phyloP scores from a whole-genome alignment of 1,140 invertebrate genomes.

The Centruroides sculpturatus region DNA sequence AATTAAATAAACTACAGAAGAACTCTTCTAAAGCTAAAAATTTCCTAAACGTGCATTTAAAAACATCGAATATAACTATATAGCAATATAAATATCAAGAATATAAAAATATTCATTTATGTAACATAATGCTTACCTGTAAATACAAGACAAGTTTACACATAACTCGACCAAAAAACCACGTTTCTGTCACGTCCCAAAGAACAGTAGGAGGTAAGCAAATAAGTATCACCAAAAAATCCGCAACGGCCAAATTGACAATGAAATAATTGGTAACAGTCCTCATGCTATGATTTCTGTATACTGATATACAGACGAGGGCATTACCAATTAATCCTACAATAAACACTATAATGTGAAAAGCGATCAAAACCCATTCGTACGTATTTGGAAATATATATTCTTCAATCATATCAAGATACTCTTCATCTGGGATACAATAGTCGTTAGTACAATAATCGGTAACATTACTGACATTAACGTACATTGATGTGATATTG shows the following conservation, averaged over 20 bases:
- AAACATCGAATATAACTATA: too few species aligned
- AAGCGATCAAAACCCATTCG: slow-evolving; percentile 54
- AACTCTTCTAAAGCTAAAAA: too few species aligned
- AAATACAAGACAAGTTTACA: slow-evolving; percentile 74
- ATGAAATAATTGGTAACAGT: slow-evolving; percentile 38
- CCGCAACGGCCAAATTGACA: slow-evolving; percentile 36
- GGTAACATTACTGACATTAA: background rate
- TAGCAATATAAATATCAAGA: too few species aligned
- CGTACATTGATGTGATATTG: too few species aligned
- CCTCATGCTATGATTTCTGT: slow-evolving; percentile 50
- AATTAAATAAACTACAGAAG: too few species aligned
- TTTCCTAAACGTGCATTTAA: too few species aligned
- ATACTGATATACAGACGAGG: slow-evolving; percentile 75
- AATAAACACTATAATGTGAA: slow-evolving; percentile 67
- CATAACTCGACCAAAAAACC: slow-evolving; percentile 63
- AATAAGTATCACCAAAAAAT: slow-evolving; percentile 62
- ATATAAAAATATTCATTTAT: too few species aligned
- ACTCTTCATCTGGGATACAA: slow-evolving; percentile 19
- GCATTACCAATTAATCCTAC: slow-evolving; percentile 73
- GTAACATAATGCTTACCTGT: slow-evolving; percentile 46
- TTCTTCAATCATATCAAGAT: slow-evolving; percentile 17
- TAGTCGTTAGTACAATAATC: slow-evolving; percentile 14
- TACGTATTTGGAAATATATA: slow-evolving; percentile 20
- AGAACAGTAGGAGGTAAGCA: slow-evolving; percentile 81
- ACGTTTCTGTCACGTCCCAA: slow-evolving; percentile 81